Base-by-base conservation (phyloP, 2,797 vertebrate species). In the Enteromius fasciolatus region DNA sequence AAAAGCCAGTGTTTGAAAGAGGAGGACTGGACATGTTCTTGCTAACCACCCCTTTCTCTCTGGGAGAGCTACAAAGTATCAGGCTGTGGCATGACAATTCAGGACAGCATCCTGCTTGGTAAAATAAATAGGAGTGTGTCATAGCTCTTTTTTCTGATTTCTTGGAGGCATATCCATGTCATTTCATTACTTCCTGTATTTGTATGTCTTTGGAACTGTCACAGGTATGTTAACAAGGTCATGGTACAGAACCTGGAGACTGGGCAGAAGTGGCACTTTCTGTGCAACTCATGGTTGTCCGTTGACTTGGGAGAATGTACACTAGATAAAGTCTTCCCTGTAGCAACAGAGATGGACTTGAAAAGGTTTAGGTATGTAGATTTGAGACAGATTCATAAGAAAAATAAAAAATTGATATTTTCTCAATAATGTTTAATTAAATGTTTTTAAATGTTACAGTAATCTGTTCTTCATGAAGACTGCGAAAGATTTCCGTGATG, bases 81-180 rank as follows among this genome's bases (percentile, higher is more conserved):
- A 90, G 97, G 87, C 61, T 99, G 84, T 99, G 97, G 98, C 97
- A 99, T 5, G 96, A 99, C 90, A 98, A 97, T 93, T 97, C 97
- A 0, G 98, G 98, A 84, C 66, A 89, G 12, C 93, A 89, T 59
- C 96, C 97, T 0, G 95, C 95, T 63, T 99, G 97, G 97, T 99
- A 91, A 77, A 90, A 77, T 89, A 0, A 41, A 85, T 7, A 82
- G 9, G 15, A 69, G 25, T 12, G 14, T 41, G n/a, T 33, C 31
- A n/a, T 50, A 36, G 18, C 36, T 36, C 52, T 41, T 36, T 54
- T 78, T 6, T 41, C 23, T 14, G 25, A 66, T 39, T 79, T 20
- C 8, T 31, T 11, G 14, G 39, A 28, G 17, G 12, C 36, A 23
- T 48, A 5, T 44, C n/a, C 3, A 20, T 79, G 18, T 8, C 39